Base-by-base conservation (phyloP, 2,797 vertebrate species). In the Thunnus albacares region DNA sequence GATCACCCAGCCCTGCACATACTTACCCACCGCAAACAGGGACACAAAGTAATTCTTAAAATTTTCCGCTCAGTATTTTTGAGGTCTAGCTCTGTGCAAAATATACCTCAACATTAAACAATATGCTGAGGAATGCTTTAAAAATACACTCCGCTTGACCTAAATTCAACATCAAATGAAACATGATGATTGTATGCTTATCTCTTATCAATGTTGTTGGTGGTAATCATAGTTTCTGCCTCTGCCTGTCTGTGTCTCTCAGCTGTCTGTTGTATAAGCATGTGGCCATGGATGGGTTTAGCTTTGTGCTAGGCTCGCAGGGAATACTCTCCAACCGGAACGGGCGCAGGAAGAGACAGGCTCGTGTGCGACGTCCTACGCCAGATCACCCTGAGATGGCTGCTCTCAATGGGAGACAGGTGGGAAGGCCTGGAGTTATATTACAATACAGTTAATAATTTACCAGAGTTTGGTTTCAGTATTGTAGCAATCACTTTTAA, bases 261-360 rank as follows among this genome's bases (percentile, higher is more conserved):
- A 99, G 98, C 90, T 99, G 98, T 90, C 90, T 98, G 75, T 89
- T 98, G 75, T 98, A 97, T 82, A 96, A 97, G 91, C 96, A 99
- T 79, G 90, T 97, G 81, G 93, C 97, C 35, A 83, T 99, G 96
- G 96, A 93, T 22, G 85, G 88, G 71, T 98, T 98, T 90, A 92
- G 95, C 85, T 97, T 96, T 15, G 91, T 90, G 8, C 90, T 96
- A 83, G 97, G 94, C 64, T 93, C 95, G 45, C 95, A 97, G 75
- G 95, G 96, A 51, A 79, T 41, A 0, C 75, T 92, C 81, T 94
- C 95, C 69, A 89, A 88, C 45, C 91, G 84, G 0, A 85, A 81
- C 0, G 92, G 93, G 53, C 91, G 94, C 33, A 89, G 88, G 64
- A 92, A 85, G 82, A 94, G 92, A 86, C 95, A 95, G 75, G 56